Base-by-base conservation (phyloP, 2,797 vertebrate genomes). In the Silurus aristotelis region DNA sequence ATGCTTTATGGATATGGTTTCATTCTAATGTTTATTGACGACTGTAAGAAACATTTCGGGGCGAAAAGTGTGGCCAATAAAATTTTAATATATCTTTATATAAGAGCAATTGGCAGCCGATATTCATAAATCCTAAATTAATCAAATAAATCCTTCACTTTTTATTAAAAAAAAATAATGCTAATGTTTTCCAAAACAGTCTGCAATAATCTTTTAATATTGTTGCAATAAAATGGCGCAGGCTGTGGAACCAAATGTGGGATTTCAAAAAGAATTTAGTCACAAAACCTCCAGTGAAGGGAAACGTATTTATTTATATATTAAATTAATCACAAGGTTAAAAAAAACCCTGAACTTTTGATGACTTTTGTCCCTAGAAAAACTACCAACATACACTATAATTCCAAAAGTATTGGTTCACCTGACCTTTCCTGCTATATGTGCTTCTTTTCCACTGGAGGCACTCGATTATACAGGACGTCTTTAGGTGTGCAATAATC, bases 11-110 rank as follows among this genome's bases (percentile, higher is more conserved):
- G 9, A 46, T 71, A 4, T 83, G 43, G 8, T 46, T 64, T 52
- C 22, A 38, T 86, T 56, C 64, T 63, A 14, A 83, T 38, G 38
- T 86, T 86, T 83, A 86, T 67, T 76, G 80, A 76, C 58, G 66
- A 55, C 85, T 82, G 79, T 82, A 85, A n/a, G 67, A 90, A 90
- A 84, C 25, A 84, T 19, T 82, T 75, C 48, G 48, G 72, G 48
- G 56, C 25, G 83, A 87, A 84, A 38, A 84, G 70, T 84, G 83
- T 48, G 12, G 86, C 85, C 80, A 83, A 83, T 73, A 82, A 68
- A 89, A 85, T 83, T 80, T 80, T 80, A 22, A 81, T 75, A 72
- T 75, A 25, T 55, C 46, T 10, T 66, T 66, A 31, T 31, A 55
- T 31, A 81, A 83, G 31, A n/a, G 31, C 13, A 66, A 10, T 75